Percentiles rank a stretch among this genome's conserved stretches.
These are phyloP conservation scores for Caenorhabditis auriculariae DNA, from an alignment of 2,888 invertebrate genomes.

Conservation along the genomic window DNA sequence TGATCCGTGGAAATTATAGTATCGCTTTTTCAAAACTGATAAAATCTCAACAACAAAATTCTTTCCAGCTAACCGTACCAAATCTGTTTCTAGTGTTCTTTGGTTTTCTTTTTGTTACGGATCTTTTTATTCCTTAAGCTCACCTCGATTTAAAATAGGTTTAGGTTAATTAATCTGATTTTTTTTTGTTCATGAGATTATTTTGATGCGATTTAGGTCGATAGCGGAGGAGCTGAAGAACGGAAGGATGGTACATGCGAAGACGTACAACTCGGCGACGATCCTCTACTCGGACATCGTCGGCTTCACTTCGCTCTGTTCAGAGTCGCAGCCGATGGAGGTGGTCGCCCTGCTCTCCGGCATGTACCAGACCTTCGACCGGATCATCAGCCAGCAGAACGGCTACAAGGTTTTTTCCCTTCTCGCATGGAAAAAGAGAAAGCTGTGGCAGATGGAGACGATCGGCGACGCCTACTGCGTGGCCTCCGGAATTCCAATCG, in stretches of 20 bases:
- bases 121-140: too few species aligned
- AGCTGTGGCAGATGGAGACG: conserved; percentile 49
- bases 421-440: neutral
- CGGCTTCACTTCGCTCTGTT: conserved; percentile 61
- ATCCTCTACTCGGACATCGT: conserved; percentile 62
- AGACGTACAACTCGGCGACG: conserved; percentile 50
- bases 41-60: too few species aligned
- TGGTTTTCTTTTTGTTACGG: too few species aligned
- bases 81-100: too few species aligned
- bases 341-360: conserved; percentile 57
- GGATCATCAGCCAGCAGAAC: conserved; percentile 52
- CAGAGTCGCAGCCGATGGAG: conserved; percentile 58
- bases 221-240: conserved; percentile 52
- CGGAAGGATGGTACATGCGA: conserved; percentile 43
- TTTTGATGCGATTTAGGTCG: too few species aligned
- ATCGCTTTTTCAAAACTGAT: too few species aligned
- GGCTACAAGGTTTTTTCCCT: conserved; percentile 50
- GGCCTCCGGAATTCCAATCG: conserved; percentile 56
- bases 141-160: too few species aligned
- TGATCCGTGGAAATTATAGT: too few species aligned
- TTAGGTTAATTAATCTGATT: too few species aligned
- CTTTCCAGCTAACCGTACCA: too few species aligned
- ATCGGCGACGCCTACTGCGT: conserved; percentile 62
- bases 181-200: too few species aligned
- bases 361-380: conserved; percentile 56